Conservation (phyloP, 2,888 invertebrate species). For the Pandemis heparana region DNA sequence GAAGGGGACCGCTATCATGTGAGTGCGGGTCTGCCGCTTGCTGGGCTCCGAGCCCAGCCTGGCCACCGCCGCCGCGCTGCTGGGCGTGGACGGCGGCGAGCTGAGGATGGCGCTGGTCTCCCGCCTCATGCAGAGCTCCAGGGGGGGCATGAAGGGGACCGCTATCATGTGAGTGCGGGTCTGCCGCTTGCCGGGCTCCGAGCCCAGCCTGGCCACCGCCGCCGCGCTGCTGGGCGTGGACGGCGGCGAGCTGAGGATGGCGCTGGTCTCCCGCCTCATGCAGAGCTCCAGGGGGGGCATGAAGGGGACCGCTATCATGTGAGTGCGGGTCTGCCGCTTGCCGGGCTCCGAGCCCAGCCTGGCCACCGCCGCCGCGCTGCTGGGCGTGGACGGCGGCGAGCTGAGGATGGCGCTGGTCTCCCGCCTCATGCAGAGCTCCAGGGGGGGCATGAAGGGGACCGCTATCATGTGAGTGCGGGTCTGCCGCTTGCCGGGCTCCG, state of each 20-base stretch:
- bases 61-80: constrained; percentile 86
- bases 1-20: constrained; percentile 98
- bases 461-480: constrained; percentile 94
- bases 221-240: constrained; percentile 88
- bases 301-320: constrained; percentile 98
- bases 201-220: constrained; percentile 87
- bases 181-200: constrained; percentile 88
- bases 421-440: constrained; percentile 97
- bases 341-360: constrained; percentile 87
- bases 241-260: constrained; percentile 91
- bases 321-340: constrained; percentile 89
- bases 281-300: constrained; percentile 97
- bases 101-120: constrained; percentile 94
- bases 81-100: constrained; percentile 89
- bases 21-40: constrained; percentile 89
- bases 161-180: constrained; percentile 94
- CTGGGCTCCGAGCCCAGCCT: constrained; percentile 87
- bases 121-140: constrained; percentile 97
- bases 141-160: constrained; percentile 97
- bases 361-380: constrained; percentile 86
- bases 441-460: constrained; percentile 97
- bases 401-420: constrained; percentile 94
- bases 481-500: constrained; percentile 88
- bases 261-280: constrained; percentile 97
- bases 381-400: constrained; percentile 89